A percentile compares a stretch with the other conserved stretches of the same genome.
These are phyloP conservation scores for Diplogasteroides magnus DNA, from an alignment of 1,140 invertebrate genomes.

Conservation along the genomic window DNA sequence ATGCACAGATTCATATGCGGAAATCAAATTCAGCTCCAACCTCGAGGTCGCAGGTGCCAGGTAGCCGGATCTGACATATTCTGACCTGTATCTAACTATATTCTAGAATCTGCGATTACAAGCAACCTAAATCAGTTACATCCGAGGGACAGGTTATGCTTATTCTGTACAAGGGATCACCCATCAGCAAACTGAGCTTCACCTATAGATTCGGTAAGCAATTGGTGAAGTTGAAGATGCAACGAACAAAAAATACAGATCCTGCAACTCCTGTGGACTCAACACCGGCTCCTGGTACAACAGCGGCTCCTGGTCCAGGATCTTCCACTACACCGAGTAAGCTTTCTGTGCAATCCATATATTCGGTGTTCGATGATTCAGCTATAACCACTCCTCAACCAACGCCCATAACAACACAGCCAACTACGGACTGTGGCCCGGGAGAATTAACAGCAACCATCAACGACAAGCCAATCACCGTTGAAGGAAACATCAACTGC, in stretches of 20 bases:
- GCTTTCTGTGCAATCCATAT: too few relatives aligned
- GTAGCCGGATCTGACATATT: neutral
- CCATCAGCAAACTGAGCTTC: neutral
- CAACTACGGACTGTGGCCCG: too few relatives aligned
- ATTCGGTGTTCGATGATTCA: too few relatives aligned
- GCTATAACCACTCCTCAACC: neutral
- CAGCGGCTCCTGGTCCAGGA: too few relatives aligned
- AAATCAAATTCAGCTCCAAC: conserved; percentile 20
- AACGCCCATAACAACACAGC: too few relatives aligned
- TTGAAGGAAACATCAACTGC: conserved; percentile 12
- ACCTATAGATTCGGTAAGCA: neutral
- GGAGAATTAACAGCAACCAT: conserved; percentile 14
- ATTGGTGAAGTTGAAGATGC: too few relatives aligned
- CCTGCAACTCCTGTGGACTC: too few relatives aligned
- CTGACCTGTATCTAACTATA: neutral
- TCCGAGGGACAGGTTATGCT: neutral
- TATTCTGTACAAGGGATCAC: neutral
- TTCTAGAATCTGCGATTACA: neutral
- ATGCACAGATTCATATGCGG: conserved; percentile 10
- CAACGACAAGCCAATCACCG: conserved; percentile 8
- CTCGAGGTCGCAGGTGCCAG: conserved; percentile 12
- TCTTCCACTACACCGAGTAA: too few relatives aligned
- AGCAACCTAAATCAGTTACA: neutral
- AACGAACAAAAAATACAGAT: too few relatives aligned
- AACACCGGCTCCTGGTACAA: too few relatives aligned